Base-by-base conservation (phyloP, 2,888 invertebrate genomes). In the Oeneis ivallda region DNA sequence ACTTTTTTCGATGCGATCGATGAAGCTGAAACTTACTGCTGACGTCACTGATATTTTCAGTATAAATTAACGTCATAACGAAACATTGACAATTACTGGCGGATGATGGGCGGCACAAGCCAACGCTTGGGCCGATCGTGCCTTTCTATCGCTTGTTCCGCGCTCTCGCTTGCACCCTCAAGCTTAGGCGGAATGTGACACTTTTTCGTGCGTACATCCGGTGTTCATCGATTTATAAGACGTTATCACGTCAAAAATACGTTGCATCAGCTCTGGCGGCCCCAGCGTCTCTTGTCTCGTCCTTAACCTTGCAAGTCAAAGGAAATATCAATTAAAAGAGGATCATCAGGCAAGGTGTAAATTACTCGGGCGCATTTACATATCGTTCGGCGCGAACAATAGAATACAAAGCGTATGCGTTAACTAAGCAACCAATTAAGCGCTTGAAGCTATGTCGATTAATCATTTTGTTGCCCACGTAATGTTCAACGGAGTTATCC, bases 361-460 rank as follows among this genome's bases (percentile, higher is more conserved):
- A 66, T 60, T 53, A 66, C 62, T 64, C 57, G 43, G 52, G 54
- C 47, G 59, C 57, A 64, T 70, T 62, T 50, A 70, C 66, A 69
- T 64, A 66, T 49, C 65, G 47, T 54, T 59, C 62, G 61, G 64
- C 67, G 54, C 66, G 56, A 70, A 74, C 70, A 70, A 71, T 73
- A 70, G 69, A 56, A 62, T 50, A 65, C 62, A 64, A 67, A 64
- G 57, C 67, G 68, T 57, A 66, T 67, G 71, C 70, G 68, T 72
- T 80, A 82, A 80, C 81, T 81, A 83, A 86, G 82, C 81, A 89
- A 87, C 82, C 81, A 89, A 89, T 88, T 88, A 88, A 86, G 79
- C 75, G 79, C 78, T 82, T 77, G 81, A 79, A 79, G 81, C 79
- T 74, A 80, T 84, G 81, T 79, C 82, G 79, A 88, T 89, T 87